These are phyloP conservation scores for Trachelus iudaicus DNA, from an alignment of 2,888 invertebrate species.

Conservation along the genomic window DNA sequence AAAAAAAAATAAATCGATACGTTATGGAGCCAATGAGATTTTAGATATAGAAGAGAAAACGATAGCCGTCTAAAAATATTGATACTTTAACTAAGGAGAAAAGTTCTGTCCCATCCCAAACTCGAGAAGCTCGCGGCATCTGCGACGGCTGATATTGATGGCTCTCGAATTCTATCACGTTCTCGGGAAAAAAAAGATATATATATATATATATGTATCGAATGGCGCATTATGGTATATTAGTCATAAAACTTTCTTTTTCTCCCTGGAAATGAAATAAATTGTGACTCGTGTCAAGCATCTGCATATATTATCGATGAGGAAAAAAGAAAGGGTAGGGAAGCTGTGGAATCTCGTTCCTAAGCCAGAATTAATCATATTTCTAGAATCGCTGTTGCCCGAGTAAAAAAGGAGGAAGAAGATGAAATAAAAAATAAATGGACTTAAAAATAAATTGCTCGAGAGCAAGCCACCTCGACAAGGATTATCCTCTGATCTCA, in stretches of 20 bases:
- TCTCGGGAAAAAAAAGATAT: slow-evolving; percentile 33
- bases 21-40: slow-evolving; percentile 42
- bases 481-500: background rate
- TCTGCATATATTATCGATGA: slow-evolving; percentile 41
- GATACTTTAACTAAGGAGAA: slow-evolving; percentile 61
- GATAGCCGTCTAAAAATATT: slow-evolving; percentile 56
- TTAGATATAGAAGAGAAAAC: slow-evolving; percentile 42
- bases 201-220: slow-evolving; percentile 47
- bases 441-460: background rate
- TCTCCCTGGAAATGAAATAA: slow-evolving; percentile 34
- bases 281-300: slow-evolving; percentile 43
- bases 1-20: slow-evolving; percentile 48
- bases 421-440: background rate
- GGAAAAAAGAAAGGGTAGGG: background rate
- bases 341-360: background rate
- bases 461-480: background rate
- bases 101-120: slow-evolving; percentile 37
- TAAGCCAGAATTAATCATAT: slow-evolving; percentile 26
- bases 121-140: slow-evolving; percentile 35
- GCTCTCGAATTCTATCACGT: slow-evolving; percentile 52
- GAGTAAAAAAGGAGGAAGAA: background rate
- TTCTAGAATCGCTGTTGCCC: background rate
- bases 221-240: slow-evolving; percentile 56
- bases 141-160: slow-evolving; percentile 55
- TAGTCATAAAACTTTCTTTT: slow-evolving; percentile 54